These are phyloP conservation scores for Hozukius guyotensis DNA, from an alignment of 2,797 vertebrate species.

Conservation along the genomic window DNA sequence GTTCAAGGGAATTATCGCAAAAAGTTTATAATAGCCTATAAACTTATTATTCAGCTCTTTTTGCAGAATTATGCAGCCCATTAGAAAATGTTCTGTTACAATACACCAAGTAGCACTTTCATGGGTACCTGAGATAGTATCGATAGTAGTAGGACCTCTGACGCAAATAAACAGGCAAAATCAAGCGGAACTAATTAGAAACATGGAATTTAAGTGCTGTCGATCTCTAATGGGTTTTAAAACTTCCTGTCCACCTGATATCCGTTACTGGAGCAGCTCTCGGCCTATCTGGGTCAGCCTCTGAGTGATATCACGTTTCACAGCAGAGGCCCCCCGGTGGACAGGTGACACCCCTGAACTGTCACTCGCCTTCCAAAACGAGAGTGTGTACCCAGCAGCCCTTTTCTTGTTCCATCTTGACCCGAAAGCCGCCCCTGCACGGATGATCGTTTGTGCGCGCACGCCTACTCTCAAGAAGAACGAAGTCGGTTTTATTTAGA, in stretches of 20 bases:
- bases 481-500: slow-evolving; percentile 69
- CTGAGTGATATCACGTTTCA: slow-evolving; percentile 48
- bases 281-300: slow-evolving; percentile 36
- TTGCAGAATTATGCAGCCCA: neutral
- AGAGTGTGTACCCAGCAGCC: slow-evolving; percentile 52
- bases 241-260: slow-evolving; percentile 51
- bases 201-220: slow-evolving; percentile 6
- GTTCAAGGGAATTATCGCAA: neutral
- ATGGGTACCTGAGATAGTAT: slow-evolving; percentile 26
- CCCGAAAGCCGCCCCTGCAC: slow-evolving; percentile 18
- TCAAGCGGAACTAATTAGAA: slow-evolving; percentile 44
- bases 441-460: neutral
- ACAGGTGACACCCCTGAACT: slow-evolving; percentile 71
- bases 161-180: slow-evolving; percentile 11
- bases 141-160: neutral
- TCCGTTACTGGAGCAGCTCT: slow-evolving; percentile 18
- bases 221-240: slow-evolving; percentile 23
- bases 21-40: neutral
- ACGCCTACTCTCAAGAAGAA: slow-evolving; percentile 17
- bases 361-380: slow-evolving; percentile 63
- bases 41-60: neutral
- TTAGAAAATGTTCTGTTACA: neutral
- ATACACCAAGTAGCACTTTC: neutral
- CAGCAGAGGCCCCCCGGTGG: slow-evolving; percentile 38
- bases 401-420: slow-evolving; percentile 70